Evolutionary conservation across 35 echinoderm and acorn worm species (phyloP).

Genomic region (Eucidaris tribuloides): DNA sequence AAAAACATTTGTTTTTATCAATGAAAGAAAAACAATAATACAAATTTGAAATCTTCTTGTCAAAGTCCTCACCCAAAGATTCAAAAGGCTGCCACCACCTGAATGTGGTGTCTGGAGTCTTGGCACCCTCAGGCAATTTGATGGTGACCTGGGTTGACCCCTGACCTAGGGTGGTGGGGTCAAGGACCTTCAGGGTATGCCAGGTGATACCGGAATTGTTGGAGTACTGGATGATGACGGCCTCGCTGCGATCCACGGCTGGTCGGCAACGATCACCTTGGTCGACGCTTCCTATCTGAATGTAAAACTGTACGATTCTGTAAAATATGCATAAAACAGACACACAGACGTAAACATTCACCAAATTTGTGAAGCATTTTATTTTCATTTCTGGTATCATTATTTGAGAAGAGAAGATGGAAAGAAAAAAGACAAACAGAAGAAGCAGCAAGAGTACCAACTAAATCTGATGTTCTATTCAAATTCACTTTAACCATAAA

Average conservation of each 20-base stretch:
- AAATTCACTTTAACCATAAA: too few species aligned
- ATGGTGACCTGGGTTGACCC: constrained; percentile 62
- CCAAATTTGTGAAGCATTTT: too few species aligned
- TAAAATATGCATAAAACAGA: too few species aligned
- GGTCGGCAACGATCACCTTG: constrained; percentile 31
- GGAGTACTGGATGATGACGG: constrained; percentile 84
- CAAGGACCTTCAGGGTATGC: constrained; percentile 72
- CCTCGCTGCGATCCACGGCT: constrained; percentile 57
- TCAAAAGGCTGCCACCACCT: constrained; percentile 89
- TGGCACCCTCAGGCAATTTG: constrained; percentile 57
- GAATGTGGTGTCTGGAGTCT: constrained; percentile 72
- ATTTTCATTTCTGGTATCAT: too few species aligned
- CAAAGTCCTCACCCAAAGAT: constrained; percentile 51
- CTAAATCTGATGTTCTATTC: too few species aligned
- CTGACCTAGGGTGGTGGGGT: constrained; percentile 52
- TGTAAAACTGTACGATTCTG: constrained; percentile 89
- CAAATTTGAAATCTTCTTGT: too few species aligned
- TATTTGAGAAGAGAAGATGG: too few species aligned
- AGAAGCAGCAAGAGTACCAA: too few species aligned
- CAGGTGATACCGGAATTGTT: constrained; percentile 72
- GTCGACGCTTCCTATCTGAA: constrained; percentile 68
- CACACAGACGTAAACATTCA: too few species aligned
- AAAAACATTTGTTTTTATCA: too few species aligned
- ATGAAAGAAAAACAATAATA: too few species aligned
- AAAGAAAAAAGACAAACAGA: too few species aligned